Conservation (phyloP, 1,140 invertebrate species). For the Hylaeus volcanicus region DNA sequence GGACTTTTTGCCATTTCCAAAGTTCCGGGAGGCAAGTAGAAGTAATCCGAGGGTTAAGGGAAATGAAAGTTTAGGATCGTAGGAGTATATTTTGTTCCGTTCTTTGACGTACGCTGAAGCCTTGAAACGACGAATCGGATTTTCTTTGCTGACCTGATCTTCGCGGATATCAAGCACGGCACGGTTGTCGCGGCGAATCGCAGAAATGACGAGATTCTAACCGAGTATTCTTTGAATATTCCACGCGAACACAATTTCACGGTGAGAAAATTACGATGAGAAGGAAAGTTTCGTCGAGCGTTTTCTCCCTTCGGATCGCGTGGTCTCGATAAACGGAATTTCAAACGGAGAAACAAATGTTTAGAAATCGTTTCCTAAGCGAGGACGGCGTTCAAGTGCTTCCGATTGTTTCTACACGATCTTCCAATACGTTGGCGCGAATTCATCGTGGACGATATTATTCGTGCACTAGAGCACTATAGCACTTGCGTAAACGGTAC, state of each 20-base stretch:
- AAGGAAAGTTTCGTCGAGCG: not conserved
- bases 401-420: slow-evolving; percentile 35
- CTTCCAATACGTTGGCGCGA: slow-evolving; percentile 22
- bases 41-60: not conserved
- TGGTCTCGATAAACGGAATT: not conserved
- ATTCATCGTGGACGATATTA: not conserved
- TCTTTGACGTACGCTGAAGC: not conserved
- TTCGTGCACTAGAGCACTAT: not conserved
- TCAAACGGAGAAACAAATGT: not conserved
- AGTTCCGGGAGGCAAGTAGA: not conserved
- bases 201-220: slow-evolving; percentile 24
- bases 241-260: not conserved
- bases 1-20: too few relatives aligned
- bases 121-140: not conserved
- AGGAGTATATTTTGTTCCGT: not conserved
- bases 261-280: not conserved
- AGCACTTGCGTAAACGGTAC: not conserved
- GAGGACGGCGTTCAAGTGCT: slow-evolving; percentile 23
- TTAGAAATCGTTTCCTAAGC: not conserved
- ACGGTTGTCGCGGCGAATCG: slow-evolving; percentile 19
- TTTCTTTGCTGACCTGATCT: not conserved
- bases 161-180: not conserved
- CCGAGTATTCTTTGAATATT: not conserved
- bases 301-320: not conserved
- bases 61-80: not conserved